phyloP scores from a whole-genome alignment of 2,888 invertebrate genomes.

The Zygogramma bicolorata region DNA sequence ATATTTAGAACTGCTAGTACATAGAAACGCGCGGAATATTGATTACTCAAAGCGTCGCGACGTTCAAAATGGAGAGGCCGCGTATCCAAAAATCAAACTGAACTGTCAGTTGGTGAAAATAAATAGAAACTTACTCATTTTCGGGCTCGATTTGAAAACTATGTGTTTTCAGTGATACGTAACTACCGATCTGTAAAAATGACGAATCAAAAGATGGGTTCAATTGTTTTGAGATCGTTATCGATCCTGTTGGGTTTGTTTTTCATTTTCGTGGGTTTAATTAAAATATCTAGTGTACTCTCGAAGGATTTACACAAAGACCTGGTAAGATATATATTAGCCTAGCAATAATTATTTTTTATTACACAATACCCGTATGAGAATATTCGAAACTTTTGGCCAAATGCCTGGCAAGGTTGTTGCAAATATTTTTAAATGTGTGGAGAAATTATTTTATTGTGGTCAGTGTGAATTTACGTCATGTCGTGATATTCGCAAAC shows the following conservation, averaged over 20 bases:
- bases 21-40: conserved; percentile 50
- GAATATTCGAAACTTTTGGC: conserved; percentile 60
- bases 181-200: conserved; percentile 29
- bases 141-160: background rate
- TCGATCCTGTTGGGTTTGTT: conserved; percentile 93
- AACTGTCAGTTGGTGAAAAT: background rate
- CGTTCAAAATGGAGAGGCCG: conserved; percentile 54
- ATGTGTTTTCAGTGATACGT: conserved; percentile 28
- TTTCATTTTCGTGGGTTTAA: conserved; percentile 94
- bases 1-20: conserved; percentile 54
- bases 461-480: conserved; percentile 28
- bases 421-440: conserved; percentile 51
- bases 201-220: conserved; percentile 67
- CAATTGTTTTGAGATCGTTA: conserved; percentile 90
- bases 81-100: conserved; percentile 42
- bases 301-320: conserved; percentile 97
- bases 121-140: background rate
- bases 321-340: conserved; percentile 78
- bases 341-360: background rate
- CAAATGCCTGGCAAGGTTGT: conserved; percentile 61
- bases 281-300: conserved; percentile 91
- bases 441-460: conserved; percentile 39
- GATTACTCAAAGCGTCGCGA: conserved; percentile 58
- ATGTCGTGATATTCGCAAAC: conserved; percentile 10
- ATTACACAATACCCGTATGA: conserved; percentile 3